phyloP scores from a whole-genome alignment of 2,888 invertebrate species.

The Clunio marinus region DNA sequence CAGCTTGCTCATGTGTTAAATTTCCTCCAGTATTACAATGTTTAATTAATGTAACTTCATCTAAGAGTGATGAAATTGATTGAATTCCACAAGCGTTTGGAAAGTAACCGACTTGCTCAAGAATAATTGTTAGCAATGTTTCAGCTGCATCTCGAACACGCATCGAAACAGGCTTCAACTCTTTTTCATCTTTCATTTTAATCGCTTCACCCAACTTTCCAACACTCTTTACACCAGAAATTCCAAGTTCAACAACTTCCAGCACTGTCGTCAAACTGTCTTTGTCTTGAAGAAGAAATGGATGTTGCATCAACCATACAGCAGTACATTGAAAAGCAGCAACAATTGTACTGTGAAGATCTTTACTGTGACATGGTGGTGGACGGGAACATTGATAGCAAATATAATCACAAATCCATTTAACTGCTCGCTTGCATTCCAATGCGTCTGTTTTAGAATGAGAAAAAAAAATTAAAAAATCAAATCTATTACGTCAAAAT shows the following conservation, averaged over 20 bases:
- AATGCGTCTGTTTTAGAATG: slow-evolving; percentile 84
- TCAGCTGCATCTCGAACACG: slow-evolving; percentile 97
- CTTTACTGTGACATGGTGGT: slow-evolving; percentile 88
- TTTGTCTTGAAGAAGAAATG: slow-evolving; percentile 81
- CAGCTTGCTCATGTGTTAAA: slow-evolving; percentile 54
- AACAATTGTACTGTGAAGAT: slow-evolving; percentile 90
- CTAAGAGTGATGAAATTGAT: slow-evolving; percentile 78
- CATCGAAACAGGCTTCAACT: slow-evolving; percentile 94
- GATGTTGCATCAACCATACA: slow-evolving; percentile 89
- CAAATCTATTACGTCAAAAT: too few species aligned
- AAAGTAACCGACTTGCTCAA: slow-evolving; percentile 86
- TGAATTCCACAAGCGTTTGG: slow-evolving; percentile 80
- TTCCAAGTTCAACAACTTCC: slow-evolving; percentile 95
- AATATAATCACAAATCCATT: slow-evolving; percentile 98
- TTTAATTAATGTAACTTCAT: slow-evolving; percentile 77
- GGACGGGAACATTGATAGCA: slow-evolving; percentile 91
- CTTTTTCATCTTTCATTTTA: slow-evolving; percentile 93
- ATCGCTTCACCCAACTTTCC: slow-evolving; percentile 84
- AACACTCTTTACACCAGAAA: slow-evolving; percentile 88
- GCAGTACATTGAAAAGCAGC: slow-evolving; percentile 88
- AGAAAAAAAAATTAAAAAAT: too few species aligned
- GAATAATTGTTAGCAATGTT: slow-evolving; percentile 80
- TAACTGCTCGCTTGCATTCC: slow-evolving; percentile 88
- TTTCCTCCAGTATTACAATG: slow-evolving; percentile 60
- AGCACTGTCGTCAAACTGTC: slow-evolving; percentile 89